Base-by-base conservation (phyloP, 1,140 invertebrate genomes). In the Zaprionus davidi region DNA sequence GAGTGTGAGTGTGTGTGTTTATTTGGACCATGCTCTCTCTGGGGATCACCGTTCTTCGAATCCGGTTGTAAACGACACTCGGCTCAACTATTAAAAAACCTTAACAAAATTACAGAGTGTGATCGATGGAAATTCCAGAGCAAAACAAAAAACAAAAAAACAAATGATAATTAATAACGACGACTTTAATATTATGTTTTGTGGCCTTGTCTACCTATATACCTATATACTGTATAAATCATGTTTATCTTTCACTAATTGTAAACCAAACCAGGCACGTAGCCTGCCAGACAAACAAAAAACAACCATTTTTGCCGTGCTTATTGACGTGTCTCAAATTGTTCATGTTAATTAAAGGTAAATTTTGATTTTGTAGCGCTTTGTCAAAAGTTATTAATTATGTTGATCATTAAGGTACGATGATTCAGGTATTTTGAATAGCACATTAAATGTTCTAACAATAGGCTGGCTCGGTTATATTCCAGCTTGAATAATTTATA, bases 251-350 rank as follows among this genome's bases (percentile, higher is more conserved):
- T 20, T n/a, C 12, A 71, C 53, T 57, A 57, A 74, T 62, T 74
- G 66, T 74, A 53, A 63, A 44, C 44, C 46, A 63, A 56, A 20
- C 15, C n/a, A 46, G 69, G 67, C 82, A 86, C 83, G 83, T 86
- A 44, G 64, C n/a, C 56, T 69, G 60, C 62, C 75, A 53, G 38
- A 62, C 67, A 75, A 56, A 51, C 34, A 57, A 26, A 28, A 28
- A 7, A n/a, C 64, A 13, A 70, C 60, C 71, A n/a, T 36, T 41
- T 73, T 60, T 60, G 62, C 53, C 15, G 41, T 46, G 41, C 41
- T 71, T 67, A 67, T 70, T 44, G 36, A 26, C 38, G 57, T 63
- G 64, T 49, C 57, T 67, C 3, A 51, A 71, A 77, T 77, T 71
- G 77, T 58, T 71, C 79, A 65, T 70, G 51, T 66, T 87, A 53